These are phyloP conservation scores for Colostygia pectinataria DNA, from an alignment of 2,888 invertebrate genomes.

Conservation along the genomic window DNA sequence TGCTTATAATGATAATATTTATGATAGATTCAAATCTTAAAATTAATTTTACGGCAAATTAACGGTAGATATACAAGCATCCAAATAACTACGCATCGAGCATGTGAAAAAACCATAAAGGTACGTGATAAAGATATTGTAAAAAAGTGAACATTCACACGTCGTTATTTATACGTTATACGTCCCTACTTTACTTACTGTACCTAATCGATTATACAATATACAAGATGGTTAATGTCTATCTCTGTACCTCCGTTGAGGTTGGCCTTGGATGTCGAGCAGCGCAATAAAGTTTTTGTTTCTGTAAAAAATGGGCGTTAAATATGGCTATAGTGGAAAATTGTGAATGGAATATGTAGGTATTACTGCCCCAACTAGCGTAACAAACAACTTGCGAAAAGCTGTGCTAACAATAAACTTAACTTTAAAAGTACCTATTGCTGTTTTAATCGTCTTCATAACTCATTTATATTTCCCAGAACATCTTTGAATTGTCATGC, in stretches of 20 bases:
- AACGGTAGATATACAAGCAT: conserved; percentile 6
- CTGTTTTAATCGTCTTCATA: too few species aligned
- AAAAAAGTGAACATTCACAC: conserved; percentile 27
- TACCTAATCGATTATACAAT: conserved; percentile 30
- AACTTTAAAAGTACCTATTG: too few species aligned
- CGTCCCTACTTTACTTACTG: too few species aligned
- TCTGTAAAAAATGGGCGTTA: conserved; percentile 24
- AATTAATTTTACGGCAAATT: conserved; percentile 19
- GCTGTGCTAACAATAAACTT: too few species aligned
- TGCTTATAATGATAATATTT: neutral
- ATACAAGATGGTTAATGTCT: conserved; percentile 24
- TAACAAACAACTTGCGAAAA: too few species aligned
- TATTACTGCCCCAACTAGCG: neutral
- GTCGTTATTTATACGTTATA: too few species aligned
- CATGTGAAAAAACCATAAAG: conserved; percentile 14
- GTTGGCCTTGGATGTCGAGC: conserved; percentile 18
- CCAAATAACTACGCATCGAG: conserved; percentile 5
- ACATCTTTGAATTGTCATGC: too few species aligned
- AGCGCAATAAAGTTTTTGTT: conserved; percentile 26
- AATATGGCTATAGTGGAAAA: conserved; percentile 24
- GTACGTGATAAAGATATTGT: conserved; percentile 24
- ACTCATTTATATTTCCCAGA: too few species aligned
- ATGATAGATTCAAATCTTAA: conserved; percentile 10
- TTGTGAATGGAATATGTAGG: conserved; percentile 22
- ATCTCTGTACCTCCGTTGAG: conserved; percentile 21